Evolutionary conservation across 2,797 vertebrate species (phyloP).

Genomic region (Leptatherina wallacei): DNA sequence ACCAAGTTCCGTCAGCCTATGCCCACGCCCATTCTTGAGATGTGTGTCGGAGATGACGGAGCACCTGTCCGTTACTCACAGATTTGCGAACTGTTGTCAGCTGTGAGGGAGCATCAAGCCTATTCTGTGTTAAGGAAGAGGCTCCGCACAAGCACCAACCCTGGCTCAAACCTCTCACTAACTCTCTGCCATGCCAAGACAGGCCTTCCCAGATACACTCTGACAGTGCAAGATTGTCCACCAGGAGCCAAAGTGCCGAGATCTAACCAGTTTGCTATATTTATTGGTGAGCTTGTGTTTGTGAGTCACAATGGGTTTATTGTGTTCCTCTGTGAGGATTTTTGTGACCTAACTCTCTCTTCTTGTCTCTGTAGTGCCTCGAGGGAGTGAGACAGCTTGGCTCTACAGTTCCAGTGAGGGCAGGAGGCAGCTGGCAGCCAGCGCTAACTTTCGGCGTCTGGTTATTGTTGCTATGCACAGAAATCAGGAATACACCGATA

Average conservation of each 20-base stretch:
- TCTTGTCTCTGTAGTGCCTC: slow-evolving; percentile 85
- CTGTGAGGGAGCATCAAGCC: slow-evolving; percentile 89
- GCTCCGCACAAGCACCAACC: slow-evolving; percentile 85
- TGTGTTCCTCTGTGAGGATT: not conserved
- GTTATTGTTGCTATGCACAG: slow-evolving; percentile 92
- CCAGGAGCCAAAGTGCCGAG: slow-evolving; percentile 84
- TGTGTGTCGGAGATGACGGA: slow-evolving; percentile 83
- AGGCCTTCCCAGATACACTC: slow-evolving; percentile 89
- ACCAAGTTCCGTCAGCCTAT: slow-evolving; percentile 91
- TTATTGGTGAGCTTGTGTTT: slow-evolving; percentile 90
- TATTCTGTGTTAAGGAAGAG: slow-evolving; percentile 90
- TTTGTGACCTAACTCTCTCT: not conserved
- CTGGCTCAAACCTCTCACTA: slow-evolving; percentile 74
- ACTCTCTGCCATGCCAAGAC: slow-evolving; percentile 88
- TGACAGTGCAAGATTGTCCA: slow-evolving; percentile 89
- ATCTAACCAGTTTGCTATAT: slow-evolving; percentile 92
- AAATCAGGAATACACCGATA: slow-evolving; percentile 90
- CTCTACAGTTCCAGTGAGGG: slow-evolving; percentile 93
- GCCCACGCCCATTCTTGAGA: slow-evolving; percentile 79
- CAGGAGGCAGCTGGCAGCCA: slow-evolving; percentile 87
- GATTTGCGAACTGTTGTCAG: slow-evolving; percentile 80
- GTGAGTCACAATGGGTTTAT: not conserved
- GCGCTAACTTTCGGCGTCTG: slow-evolving; percentile 89
- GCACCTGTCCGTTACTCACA: slow-evolving; percentile 81
- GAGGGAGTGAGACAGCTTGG: slow-evolving; percentile 95